Conservation (phyloP, 2,797 vertebrate genomes). For the Pempheris klunzingeri region DNA sequence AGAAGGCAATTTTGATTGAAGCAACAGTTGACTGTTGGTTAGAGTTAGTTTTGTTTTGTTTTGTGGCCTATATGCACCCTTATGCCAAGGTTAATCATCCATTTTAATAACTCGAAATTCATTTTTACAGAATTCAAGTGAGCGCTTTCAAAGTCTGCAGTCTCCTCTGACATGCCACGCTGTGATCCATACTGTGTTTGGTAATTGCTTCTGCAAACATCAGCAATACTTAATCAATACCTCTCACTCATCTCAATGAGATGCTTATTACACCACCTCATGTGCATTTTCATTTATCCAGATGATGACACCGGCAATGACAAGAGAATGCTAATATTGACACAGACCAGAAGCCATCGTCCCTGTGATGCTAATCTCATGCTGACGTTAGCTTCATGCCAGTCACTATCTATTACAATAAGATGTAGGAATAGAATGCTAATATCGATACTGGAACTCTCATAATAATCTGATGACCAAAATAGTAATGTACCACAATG, state of each 20-base stretch:
- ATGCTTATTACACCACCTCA: constrained; percentile 56
- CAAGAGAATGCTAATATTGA: constrained; percentile 66
- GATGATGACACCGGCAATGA: constrained; percentile 52
- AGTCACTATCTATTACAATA: constrained; percentile 35
- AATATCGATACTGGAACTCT: background rate
- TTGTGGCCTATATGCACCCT: too few species aligned
- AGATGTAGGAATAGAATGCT: constrained; percentile 26
- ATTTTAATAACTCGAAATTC: background rate
- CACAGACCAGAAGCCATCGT: constrained; percentile 51
- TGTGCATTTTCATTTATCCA: constrained; percentile 61
- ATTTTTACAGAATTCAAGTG: background rate
- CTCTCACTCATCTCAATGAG: constrained; percentile 54
- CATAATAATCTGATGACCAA: constrained; percentile 1
- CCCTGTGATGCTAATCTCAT: constrained; percentile 46
- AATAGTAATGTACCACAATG: background rate
- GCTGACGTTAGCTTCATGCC: constrained; percentile 55
- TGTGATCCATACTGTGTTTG: constrained; percentile 58
- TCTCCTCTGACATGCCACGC: constrained; percentile 38
- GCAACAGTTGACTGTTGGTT: background rate
- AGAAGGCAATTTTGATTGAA: background rate
- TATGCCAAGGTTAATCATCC: background rate
- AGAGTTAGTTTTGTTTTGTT: too few species aligned
- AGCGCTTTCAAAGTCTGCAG: constrained; percentile 43
- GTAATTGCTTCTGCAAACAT: constrained; percentile 73
- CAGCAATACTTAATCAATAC: constrained; percentile 71